phyloP scores from a whole-genome alignment of 2,888 invertebrate species.

The Tiliacea citrago region DNA sequence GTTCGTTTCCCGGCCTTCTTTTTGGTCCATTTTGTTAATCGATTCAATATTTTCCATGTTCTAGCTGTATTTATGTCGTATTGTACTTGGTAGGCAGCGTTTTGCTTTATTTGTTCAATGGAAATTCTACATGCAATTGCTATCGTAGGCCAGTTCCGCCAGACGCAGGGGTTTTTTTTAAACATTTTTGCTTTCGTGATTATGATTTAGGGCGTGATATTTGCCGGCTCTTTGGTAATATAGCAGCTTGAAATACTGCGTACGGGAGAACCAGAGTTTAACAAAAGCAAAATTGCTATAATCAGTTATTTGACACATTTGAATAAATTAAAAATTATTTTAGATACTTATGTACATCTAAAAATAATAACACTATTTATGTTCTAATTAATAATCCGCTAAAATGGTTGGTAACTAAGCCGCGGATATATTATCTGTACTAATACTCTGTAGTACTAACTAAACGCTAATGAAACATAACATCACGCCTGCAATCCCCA shows the following conservation, averaged over 20 bases:
- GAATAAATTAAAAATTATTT: background rate
- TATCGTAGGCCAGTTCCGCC: constrained; percentile 47
- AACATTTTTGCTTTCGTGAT: constrained; percentile 22
- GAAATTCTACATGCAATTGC: constrained; percentile 62
- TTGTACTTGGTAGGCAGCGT: constrained; percentile 48
- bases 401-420: background rate
- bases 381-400: background rate
- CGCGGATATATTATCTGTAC: background rate
- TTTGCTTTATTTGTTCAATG: constrained; percentile 57
- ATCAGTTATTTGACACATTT: background rate
- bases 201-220: constrained; percentile 42
- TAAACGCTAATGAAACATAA: too few relatives aligned
- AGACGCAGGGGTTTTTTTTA: constrained; percentile 15
- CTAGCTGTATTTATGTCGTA: constrained; percentile 59
- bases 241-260: constrained; percentile 12
- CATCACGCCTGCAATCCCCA: too few relatives aligned
- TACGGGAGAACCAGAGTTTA: background rate
- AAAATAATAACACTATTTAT: background rate
- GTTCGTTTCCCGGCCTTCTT: constrained; percentile 35
- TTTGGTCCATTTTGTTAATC: constrained; percentile 61
- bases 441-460: too few relatives aligned
- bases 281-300: background rate
- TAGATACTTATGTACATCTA: too few relatives aligned
- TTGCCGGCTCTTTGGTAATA: constrained; percentile 2
- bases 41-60: constrained; percentile 64